These are phyloP conservation scores for Peromyscus californicus DNA, from an alignment of 2,113 vertebrate genomes.

Conservation along the genomic window DNA sequence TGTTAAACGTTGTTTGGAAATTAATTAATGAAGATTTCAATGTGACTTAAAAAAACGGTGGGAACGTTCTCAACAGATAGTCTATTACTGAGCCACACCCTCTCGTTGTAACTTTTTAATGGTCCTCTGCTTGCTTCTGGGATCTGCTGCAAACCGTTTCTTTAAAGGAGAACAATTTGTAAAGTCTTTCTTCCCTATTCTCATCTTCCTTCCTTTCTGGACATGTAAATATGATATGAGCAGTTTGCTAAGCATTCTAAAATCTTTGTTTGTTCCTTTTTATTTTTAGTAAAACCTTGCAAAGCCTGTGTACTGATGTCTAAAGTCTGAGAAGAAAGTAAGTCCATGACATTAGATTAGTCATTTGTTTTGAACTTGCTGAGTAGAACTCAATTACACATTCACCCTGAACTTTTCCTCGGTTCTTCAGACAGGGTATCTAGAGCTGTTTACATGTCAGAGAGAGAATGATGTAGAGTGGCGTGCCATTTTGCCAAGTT, in stretches of 20 bases:
- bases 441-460: background rate
- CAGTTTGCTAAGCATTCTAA: slow-evolving; percentile 42
- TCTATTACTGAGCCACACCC: background rate
- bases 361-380: slow-evolving; percentile 53
- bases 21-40: background rate
- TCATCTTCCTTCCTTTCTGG: slow-evolving; percentile 20
- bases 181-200: background rate
- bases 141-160: background rate
- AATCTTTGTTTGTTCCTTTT: slow-evolving; percentile 54
- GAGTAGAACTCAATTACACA: background rate
- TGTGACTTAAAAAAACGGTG: background rate
- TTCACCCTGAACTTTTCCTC: background rate
- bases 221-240: background rate
- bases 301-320: background rate
- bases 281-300: background rate
- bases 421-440: background rate
- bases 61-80: background rate
- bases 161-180: background rate
- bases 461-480: background rate
- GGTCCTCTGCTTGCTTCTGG: background rate
- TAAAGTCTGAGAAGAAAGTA: slow-evolving; percentile 9
- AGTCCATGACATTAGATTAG: background rate
- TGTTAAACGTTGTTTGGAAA: background rate
- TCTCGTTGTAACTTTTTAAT: background rate
- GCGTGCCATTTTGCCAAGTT: background rate